A percentile compares a stretch with the other conserved stretches of the same genome.
Conservation (phyloP, 1,140 invertebrate genomes). For the Lasioglossum baleicum region DNA sequence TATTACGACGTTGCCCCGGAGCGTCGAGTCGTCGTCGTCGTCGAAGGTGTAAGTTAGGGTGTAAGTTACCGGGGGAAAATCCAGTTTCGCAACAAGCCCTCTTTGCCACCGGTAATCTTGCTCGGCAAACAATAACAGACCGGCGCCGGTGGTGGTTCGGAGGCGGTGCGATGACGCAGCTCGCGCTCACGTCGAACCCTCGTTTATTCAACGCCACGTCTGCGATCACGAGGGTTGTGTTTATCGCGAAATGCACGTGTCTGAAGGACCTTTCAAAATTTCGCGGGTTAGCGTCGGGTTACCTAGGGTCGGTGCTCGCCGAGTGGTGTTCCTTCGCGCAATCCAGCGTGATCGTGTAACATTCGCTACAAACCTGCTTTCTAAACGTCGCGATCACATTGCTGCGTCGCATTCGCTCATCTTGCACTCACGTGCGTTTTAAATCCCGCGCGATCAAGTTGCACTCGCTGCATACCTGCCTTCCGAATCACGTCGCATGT, state of each 20-base stretch:
- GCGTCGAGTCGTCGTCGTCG: too few species aligned
- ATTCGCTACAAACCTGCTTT: too few species aligned
- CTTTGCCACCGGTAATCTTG: conserved; percentile 11
- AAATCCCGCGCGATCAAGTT: conserved; percentile 4
- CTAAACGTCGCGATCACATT: too few species aligned
- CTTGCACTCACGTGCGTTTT: not conserved
- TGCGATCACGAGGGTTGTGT: not conserved
- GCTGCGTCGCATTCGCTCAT: too few species aligned
- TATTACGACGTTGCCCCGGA: too few species aligned
- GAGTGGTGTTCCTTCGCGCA: conserved; percentile 47
- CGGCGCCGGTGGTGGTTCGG: not conserved
- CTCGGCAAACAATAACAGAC: not conserved
- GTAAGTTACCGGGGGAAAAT: too few species aligned
- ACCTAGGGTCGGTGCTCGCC: conserved; percentile 14
- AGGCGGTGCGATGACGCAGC: not conserved
- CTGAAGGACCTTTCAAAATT: conserved; percentile 33
- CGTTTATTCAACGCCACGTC: not conserved
- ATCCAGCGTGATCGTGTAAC: conserved; percentile 33
- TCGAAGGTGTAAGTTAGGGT: too few species aligned
- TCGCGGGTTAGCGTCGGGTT: too few species aligned
- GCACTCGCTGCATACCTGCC: too few species aligned
- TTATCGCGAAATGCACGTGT: conserved; percentile 30
- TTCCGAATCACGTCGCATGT: not conserved
- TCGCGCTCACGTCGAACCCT: not conserved
- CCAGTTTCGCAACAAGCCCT: conserved; percentile 5